Evolutionary conservation across 2,113 vertebrate species (phyloP).

Genomic region (Capreolus pygargus): DNA sequence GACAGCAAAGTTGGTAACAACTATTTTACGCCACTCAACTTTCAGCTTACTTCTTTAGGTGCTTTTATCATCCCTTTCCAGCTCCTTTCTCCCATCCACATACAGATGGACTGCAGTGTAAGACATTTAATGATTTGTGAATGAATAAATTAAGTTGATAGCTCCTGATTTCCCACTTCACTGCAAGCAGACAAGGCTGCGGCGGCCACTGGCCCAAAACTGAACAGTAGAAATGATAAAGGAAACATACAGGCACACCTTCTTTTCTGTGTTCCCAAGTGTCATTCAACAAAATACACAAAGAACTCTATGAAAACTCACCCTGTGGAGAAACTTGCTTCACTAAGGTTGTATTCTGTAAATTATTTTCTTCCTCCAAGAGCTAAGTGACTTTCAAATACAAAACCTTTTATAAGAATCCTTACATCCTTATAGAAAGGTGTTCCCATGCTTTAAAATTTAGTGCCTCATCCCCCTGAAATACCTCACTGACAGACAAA

Average conservation of each 20-base stretch:
- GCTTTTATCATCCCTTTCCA: not conserved
- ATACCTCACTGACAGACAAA: not conserved
- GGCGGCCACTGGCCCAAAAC: not conserved
- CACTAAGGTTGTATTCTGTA: not conserved
- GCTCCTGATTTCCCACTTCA: not conserved
- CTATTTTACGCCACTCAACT: not conserved
- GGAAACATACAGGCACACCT: not conserved
- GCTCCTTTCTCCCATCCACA: not conserved
- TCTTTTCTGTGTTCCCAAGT: conserved; percentile 5
- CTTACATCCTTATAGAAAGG: conserved; percentile 14
- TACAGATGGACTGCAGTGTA: not conserved
- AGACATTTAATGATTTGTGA: not conserved
- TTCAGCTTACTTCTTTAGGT: not conserved
- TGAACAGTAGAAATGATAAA: conserved; percentile 16
- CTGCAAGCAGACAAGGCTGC: not conserved
- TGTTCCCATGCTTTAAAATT: not conserved
- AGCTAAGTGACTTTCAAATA: conserved; percentile 39
- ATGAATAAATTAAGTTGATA: not conserved
- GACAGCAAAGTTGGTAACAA: not conserved
- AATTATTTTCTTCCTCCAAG: conserved; percentile 29
- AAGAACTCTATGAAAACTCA: not conserved
- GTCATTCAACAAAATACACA: not conserved
- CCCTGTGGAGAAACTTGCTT: not conserved
- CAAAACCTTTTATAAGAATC: conserved; percentile 22
- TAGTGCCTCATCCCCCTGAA: not conserved